Percentiles rank a stretch among this genome's conserved stretches.
Evolutionary conservation across 30 jellyfish, hydroid and myxozoan species (phyloP).

Genomic region (Cassiopea andromeda): DNA sequence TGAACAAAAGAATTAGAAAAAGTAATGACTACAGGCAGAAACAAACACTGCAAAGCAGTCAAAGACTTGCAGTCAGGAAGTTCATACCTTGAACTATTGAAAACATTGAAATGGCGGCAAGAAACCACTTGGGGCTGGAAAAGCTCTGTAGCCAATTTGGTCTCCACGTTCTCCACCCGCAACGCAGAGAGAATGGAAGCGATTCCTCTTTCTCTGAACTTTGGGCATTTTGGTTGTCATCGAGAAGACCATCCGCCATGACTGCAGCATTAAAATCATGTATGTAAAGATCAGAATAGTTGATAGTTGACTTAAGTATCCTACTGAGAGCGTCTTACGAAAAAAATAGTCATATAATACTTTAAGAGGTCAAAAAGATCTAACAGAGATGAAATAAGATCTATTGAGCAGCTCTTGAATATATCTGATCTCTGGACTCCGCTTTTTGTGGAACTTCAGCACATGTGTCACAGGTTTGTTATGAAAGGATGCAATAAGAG

Average conservation of each 20-base stretch:
- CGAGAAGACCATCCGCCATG: conserved; percentile 60
- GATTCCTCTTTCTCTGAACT: conserved; percentile 14
- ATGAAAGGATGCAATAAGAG: too few relatives aligned
- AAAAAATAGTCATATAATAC: background rate
- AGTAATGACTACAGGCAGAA: too few relatives aligned
- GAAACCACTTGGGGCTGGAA: conserved; percentile 76
- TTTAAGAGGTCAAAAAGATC: background rate
- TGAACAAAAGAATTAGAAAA: too few relatives aligned
- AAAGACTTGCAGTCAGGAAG: background rate
- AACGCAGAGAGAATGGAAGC: conserved; percentile 17
- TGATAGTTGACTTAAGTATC: background rate
- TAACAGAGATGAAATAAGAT: background rate
- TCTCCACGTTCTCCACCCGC: conserved; percentile 85
- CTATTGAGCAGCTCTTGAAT: background rate
- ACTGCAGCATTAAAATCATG: background rate
- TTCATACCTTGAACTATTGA: conserved; percentile 83
- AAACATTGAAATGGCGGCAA: conserved; percentile 47
- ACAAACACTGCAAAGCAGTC: background rate
- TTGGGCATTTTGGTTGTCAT: conserved; percentile 42
- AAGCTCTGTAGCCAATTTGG: conserved; percentile 95
- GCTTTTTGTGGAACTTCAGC: too few relatives aligned
- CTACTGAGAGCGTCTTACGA: background rate
- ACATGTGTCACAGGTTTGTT: too few relatives aligned
- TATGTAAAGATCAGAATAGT: background rate
- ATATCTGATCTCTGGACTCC: background rate